Evolutionary conservation across 2,888 invertebrate species (phyloP), one percentile per base, ranked within the genome.

Genomic region (Eremobia ochroleuca): DNA sequence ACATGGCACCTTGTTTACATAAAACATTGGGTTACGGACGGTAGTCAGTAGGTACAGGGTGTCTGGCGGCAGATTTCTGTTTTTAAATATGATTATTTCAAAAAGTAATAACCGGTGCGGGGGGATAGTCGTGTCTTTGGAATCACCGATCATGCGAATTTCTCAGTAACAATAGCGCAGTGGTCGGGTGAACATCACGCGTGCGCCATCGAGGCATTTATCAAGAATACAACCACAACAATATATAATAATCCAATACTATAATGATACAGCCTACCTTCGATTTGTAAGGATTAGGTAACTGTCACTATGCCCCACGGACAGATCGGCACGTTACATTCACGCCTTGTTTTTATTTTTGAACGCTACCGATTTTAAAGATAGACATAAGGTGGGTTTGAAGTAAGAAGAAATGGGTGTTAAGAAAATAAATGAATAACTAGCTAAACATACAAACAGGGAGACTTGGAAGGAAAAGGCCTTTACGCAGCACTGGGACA

Each of bases 201-300:
- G 6, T 85, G 77, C 75, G 85, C 85, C n/a, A 69, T 85, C 31
- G 81, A 85, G 46, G 77, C 80, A 49, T 83, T 74, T 77, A 82
- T 83, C 40, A 84, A 80, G 61, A 73, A 65, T 49, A 69, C n/a
- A n/a, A n/a, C n/a, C n/a, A n/a, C n/a, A n/a, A n/a, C n/a, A n/a
- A n/a, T n/a, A n/a, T n/a, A n/a, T n/a, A n/a, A n/a, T n/a, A n/a
- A n/a, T n/a, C n/a, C n/a, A n/a, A n/a, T n/a, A n/a, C n/a, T n/a
- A n/a, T n/a, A n/a, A n/a, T n/a, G n/a, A n/a, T n/a, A n/a, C 28
- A n/a, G 18, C 52, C 49, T 61, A 28, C 70, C 84, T 83, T 81
- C 81, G 81, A 83, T 85, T 83, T 68, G 73, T 83, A 73, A 40
- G 70, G 76, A 77, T 85, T 76, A n/a, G n/a, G n/a, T n/a, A 70